Percentiles rank a stretch among this genome's conserved stretches.
These are phyloP conservation scores for Helicolenus hilgendorfi DNA, from an alignment of 2,797 vertebrate genomes.

Conservation along the genomic window DNA sequence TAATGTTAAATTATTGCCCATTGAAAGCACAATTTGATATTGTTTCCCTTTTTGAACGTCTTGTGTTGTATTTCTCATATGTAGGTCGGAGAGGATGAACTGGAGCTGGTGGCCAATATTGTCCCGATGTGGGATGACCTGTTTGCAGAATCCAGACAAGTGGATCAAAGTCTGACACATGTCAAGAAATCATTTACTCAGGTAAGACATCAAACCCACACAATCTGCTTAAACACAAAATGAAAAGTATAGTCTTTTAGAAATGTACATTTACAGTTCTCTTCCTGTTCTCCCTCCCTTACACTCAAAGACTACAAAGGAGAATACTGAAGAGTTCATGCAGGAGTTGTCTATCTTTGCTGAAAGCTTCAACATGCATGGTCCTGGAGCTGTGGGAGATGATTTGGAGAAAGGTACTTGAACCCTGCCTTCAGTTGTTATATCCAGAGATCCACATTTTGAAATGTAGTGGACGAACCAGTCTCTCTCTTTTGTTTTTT, in stretches of 20 bases:
- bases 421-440: background rate
- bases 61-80: background rate
- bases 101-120: conserved; percentile 83
- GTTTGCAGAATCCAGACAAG: conserved; percentile 87
- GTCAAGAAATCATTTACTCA: conserved; percentile 93
- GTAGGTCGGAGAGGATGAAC: conserved; percentile 91
- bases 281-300: background rate
- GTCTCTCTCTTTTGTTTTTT: conserved; percentile 10
- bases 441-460: background rate
- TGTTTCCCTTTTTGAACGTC: background rate
- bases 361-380: conserved; percentile 90
- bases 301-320: conserved; percentile 89
- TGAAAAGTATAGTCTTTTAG: background rate
- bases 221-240: background rate
- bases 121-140: conserved; percentile 90
- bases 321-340: conserved; percentile 89
- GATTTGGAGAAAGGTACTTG: conserved; percentile 94
- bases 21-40: background rate
- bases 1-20: background rate
- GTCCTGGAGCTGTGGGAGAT: conserved; percentile 95
- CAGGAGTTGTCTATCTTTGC: conserved; percentile 90
- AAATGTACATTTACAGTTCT: background rate
- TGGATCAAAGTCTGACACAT: conserved; percentile 90
- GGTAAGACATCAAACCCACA: conserved; percentile 81
- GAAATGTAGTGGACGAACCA: background rate